Evolutionary conservation across 2,113 vertebrate genomes (phyloP), one percentile per base, ranked within the genome.

Genomic region (Oreocharis arfaki): DNA sequence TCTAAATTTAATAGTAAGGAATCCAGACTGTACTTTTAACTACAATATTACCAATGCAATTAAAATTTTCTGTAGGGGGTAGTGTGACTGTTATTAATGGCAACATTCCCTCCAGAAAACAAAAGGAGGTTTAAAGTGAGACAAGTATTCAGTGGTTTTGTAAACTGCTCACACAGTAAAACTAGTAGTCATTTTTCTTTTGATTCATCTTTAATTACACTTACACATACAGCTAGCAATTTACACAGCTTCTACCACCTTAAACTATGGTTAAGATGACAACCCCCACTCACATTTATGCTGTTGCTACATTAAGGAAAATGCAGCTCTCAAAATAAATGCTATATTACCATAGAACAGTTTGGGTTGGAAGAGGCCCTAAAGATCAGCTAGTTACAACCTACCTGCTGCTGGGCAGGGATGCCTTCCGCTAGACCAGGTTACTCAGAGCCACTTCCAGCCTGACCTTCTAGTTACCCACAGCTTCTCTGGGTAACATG

Each of bases 401-500:
- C 13, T 22, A 52, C 10, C 13, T 39, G 5, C 33, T 52, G 4
- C 28, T n/a, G 24, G 9, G 11, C 33, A n/a, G 60, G 28, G 6
- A 46, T 20, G 15, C 20, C 39, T 61, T 77, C 23, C 19, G 33
- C 19, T 16, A 68, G 15, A 46, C 12, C 22, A 27, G 32, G 33
- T 77, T 68, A 37, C 37, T 60, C 27, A 37, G 39, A 69, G 12
- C 28, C 39, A 33, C 18, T 69, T 78, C 27, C 33, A 69, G 28
- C 46, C 22, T 69, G 12, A 2, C 10, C 35, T 56, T 71, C 26
- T 19, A 7, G 9, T 7, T 26, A 49, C 11, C 17, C 21, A 49
- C 24, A 47, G 5, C n/a, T 55, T 30, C 1, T 0, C 28, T 47
- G 26, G 35, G 9, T 21, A 35, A 27, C 1, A 0, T 19, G 42